A percentile compares a stretch with the other conserved stretches of the same genome.
phyloP scores from a whole-genome alignment of 1,140 invertebrate genomes.

The Stenopsyche tienmushanensis region DNA sequence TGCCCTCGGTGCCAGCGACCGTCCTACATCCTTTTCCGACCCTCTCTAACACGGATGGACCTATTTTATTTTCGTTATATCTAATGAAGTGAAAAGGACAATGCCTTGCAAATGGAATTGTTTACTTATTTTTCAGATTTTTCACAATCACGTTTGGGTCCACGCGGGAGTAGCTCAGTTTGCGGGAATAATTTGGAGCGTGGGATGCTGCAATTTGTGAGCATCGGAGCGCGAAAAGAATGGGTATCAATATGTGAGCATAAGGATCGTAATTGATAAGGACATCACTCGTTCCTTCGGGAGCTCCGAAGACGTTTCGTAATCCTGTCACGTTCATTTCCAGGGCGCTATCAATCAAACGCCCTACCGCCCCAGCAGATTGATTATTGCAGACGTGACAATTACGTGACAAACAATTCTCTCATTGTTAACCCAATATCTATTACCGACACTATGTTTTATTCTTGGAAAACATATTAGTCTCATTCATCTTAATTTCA shows the following conservation, averaged over 20 bases:
- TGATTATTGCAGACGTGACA: conserved; percentile 29
- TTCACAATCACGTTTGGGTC: background rate
- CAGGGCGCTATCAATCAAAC: conserved; percentile 24
- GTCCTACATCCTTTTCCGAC: background rate
- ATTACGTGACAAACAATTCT: conserved; percentile 27
- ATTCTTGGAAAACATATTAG: too few relatives aligned
- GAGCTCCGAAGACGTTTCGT: background rate
- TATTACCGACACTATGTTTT: too few relatives aligned
- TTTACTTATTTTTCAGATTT: background rate
- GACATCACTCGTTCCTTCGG: background rate
- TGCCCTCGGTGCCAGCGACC: background rate
- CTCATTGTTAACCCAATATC: background rate
- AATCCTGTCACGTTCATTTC: conserved; percentile 27
- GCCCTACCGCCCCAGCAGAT: conserved; percentile 15
- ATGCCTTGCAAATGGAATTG: too few relatives aligned
- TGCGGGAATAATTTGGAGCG: too few relatives aligned
- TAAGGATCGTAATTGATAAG: conserved; percentile 17
- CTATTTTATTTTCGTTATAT: conserved; percentile 31
- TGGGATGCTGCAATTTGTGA: too few relatives aligned
- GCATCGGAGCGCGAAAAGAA: too few relatives aligned
- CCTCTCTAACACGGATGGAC: conserved; percentile 7
- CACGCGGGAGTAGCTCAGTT: too few relatives aligned
- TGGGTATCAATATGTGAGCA: too few relatives aligned
- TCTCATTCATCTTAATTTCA: too few relatives aligned
- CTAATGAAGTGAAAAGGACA: conserved; percentile 22